Base-by-base conservation (phyloP, 2,888 invertebrate genomes). In the Deladenus siricidicola region DNA sequence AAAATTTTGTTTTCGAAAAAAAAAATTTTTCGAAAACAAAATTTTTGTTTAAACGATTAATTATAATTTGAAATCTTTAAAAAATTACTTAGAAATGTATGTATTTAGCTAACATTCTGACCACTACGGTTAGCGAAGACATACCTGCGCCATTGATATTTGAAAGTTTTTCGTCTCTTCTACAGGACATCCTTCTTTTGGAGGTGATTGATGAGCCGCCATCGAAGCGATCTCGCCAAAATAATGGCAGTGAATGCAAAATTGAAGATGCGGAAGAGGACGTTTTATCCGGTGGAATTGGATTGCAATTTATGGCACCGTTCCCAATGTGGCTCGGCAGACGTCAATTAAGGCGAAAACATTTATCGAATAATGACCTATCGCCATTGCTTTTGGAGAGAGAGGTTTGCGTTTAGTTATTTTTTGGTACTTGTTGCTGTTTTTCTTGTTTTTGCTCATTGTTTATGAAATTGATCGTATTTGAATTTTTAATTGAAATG, bases 171-270 rank as follows among this genome's bases (percentile, higher is more conserved):
- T 19, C 21, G n/a, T 17, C 29, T 17, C 17, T 52, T 8, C 21
- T 52, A 14, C 28, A 52, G 34, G 52, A 52, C 23, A 39, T 53
- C 23, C 53, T 53, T 53, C 34, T 52, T 29, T 24, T 53, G 2
- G 53, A 53, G n/a, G 39, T 34, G 19, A n/a, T 29, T 34, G 34
- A 53, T n/a, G 53, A 53, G 30, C 39, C 53, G 24, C n/a, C 23
- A 4, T 4, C 23, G 19, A 52, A 52, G 34, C 26, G 52, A 14
- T 29, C 6, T 30, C 29, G 52, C 17, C 30, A 21, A 21, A 6
- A 6, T 6, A 14, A 34, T 14, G 39, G 8, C 39, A 14, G 8
- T 6, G 14, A 6, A 6, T 10, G 14, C 39, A 14, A 14, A 6
- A 21, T 30, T 28, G 52, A 52, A 30, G 14, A 26, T 3, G n/a